A percentile compares a stretch with the other conserved stretches of the same genome.
phyloP scores from a whole-genome alignment of 2,888 invertebrate species.

The Cybosia mesomella region DNA sequence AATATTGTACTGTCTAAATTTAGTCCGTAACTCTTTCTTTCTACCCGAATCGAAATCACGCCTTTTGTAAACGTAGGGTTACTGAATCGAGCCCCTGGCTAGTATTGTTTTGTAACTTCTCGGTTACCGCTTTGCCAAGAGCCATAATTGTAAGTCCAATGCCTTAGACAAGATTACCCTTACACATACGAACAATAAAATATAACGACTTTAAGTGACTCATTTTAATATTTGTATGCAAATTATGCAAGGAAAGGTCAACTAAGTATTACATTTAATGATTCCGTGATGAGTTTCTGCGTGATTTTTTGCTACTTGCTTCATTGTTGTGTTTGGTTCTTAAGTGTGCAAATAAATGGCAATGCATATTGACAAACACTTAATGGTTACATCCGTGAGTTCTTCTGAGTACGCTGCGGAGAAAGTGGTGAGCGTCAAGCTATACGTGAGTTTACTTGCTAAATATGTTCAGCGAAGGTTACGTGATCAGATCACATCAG shows the following conservation, averaged over 20 bases:
- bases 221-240: too few relatives aligned
- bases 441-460: neutral
- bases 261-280: neutral
- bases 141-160: neutral
- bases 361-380: neutral
- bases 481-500: too few relatives aligned
- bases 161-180: neutral
- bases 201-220: neutral
- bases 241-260: conserved; percentile 10
- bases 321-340: neutral
- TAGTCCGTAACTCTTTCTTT: too few relatives aligned
- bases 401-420: neutral
- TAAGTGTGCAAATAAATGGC: neutral
- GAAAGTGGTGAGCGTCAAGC: neutral
- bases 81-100: too few relatives aligned
- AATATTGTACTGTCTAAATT: too few relatives aligned
- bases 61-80: too few relatives aligned
- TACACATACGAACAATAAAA: too few relatives aligned
- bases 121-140: too few relatives aligned
- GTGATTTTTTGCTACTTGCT: neutral
- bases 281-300: neutral
- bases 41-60: too few relatives aligned
- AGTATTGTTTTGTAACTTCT: too few relatives aligned
- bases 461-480: neutral
- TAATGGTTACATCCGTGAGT: neutral